Conservation (phyloP, 2,797 vertebrate species). For the Hapalemur alaotrensis region DNA sequence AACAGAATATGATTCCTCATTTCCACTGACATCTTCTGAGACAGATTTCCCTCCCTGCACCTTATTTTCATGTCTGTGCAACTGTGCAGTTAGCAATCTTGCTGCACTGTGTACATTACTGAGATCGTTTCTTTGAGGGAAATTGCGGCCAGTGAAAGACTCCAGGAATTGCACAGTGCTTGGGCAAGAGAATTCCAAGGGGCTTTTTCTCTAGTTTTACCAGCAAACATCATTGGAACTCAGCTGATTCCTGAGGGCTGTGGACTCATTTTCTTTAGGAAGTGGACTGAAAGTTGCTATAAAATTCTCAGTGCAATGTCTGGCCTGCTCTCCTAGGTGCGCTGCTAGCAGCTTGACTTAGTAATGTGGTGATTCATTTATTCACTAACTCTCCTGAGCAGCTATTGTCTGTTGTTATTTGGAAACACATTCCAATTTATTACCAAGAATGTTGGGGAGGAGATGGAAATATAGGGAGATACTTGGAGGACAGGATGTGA, state of each 20-base stretch:
- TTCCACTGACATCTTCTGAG: conserved; percentile 35
- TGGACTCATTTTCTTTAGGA: conserved; percentile 33
- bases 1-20: background rate
- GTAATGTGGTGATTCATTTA: conserved; percentile 27
- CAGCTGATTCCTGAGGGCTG: background rate
- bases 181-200: conserved; percentile 12
- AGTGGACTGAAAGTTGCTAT: conserved; percentile 27
- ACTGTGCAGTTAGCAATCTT: conserved; percentile 22
- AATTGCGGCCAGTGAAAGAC: background rate
- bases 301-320: conserved; percentile 36
- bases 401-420: background rate
- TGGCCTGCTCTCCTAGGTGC: background rate
- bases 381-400: conserved; percentile 7
- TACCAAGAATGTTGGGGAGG: background rate
- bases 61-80: conserved; percentile 38
- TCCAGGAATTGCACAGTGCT: conserved; percentile 21
- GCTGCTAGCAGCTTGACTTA: background rate
- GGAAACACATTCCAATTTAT: conserved; percentile 52
- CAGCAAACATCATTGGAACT: conserved; percentile 24
- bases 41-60: background rate
- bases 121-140: conserved; percentile 43
- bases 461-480: background rate
- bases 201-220: conserved; percentile 11
- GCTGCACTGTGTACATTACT: conserved; percentile 20
- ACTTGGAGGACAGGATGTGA: background rate